phyloP scores from a whole-genome alignment of 2,113 vertebrate genomes.

The Falco punctatus region DNA sequence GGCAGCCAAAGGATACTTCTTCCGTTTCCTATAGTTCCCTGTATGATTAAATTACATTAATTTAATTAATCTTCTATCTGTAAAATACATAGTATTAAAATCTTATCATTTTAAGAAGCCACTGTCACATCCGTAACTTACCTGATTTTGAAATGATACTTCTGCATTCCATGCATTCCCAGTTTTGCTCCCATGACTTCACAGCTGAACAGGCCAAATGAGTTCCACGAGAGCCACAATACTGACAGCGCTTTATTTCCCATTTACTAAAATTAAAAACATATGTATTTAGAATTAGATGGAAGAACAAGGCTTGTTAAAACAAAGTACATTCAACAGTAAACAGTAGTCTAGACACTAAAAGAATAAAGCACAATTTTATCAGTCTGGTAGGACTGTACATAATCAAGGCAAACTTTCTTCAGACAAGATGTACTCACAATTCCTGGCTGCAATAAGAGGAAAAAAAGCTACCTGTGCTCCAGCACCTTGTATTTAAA shows the following conservation, averaged over 20 bases:
- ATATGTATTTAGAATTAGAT: neutral
- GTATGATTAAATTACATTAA: conserved; percentile 33
- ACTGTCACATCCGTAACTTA: conserved; percentile 48
- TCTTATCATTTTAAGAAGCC: neutral
- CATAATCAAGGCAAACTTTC: neutral
- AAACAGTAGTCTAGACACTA: neutral
- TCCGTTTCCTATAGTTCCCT: conserved; percentile 65
- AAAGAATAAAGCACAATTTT: neutral
- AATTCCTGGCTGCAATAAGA: neutral
- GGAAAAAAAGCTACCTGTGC: neutral
- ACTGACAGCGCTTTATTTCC: conserved; percentile 88
- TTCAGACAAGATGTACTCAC: neutral
- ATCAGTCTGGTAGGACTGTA: neutral
- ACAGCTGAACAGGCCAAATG: conserved; percentile 90
- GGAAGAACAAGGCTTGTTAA: neutral
- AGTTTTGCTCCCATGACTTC: conserved; percentile 77
- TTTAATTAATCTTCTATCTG: neutral
- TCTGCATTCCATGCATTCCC: conserved; percentile 90
- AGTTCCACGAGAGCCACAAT: conserved; percentile 92
- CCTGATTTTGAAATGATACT: conserved; percentile 82
- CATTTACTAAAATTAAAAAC: conserved; percentile 82
- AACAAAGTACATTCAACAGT: neutral
- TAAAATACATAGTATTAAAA: neutral
- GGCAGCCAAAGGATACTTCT: conserved; percentile 57
- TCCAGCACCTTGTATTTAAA: neutral